These are phyloP conservation scores for Pristionchus entomophagus DNA, from an alignment of 2,888 invertebrate species.

Conservation along the genomic window DNA sequence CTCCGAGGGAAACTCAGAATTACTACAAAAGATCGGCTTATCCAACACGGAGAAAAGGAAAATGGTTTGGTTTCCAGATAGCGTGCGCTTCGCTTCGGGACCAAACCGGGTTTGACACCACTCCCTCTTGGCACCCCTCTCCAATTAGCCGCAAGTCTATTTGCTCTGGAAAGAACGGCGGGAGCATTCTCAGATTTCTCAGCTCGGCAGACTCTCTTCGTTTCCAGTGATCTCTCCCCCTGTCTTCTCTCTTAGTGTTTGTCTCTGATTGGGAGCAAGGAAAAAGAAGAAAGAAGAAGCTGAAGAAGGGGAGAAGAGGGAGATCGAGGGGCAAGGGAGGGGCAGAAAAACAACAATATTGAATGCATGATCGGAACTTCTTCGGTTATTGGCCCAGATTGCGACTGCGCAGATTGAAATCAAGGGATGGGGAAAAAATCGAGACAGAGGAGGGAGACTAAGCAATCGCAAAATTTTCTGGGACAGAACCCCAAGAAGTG, in stretches of 20 bases:
- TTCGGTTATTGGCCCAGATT: no score
- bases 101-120: slow-evolving; percentile 31
- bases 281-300: slow-evolving; percentile 47
- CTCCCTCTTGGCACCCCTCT: neutral
- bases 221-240: neutral
- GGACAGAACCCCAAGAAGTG: no score
- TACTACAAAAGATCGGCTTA: no score
- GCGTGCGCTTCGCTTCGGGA: neutral
- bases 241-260: neutral
- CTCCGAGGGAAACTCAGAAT: no score
- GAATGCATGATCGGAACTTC: no score
- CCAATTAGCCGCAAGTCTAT: neutral
- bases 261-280: slow-evolving; percentile 32
- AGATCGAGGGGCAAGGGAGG: slow-evolving; percentile 49
- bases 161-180: neutral
- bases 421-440: no score
- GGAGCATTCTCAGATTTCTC: slow-evolving; percentile 24
- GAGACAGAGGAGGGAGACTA: no score
- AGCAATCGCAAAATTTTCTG: no score
- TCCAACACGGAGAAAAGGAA: neutral
- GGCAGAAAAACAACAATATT: slow-evolving; percentile 41
- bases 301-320: slow-evolving; percentile 47
- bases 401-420: no score
- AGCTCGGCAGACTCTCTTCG: neutral
- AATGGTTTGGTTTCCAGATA: neutral